A percentile compares a stretch with the other conserved stretches of the same genome.
phyloP scores from a whole-genome alignment of 23 tunicate species.

The Halocynthia roretzi region DNA sequence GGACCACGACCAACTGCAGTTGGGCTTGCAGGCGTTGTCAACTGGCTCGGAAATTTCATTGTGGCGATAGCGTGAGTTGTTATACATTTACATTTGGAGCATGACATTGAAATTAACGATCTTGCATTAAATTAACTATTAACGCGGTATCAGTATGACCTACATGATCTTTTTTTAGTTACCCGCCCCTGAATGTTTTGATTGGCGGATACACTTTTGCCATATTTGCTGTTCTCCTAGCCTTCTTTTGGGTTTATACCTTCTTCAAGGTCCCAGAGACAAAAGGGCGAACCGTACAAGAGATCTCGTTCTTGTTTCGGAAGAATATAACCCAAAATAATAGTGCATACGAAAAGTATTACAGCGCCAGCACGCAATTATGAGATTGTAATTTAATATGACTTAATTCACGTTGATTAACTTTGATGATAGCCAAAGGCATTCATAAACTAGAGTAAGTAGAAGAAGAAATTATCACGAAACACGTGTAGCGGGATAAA shows the following conservation, averaged over 20 bases:
- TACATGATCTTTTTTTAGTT: conserved; percentile 18
- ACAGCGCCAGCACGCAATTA: conserved; percentile 27
- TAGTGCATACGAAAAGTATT: conserved; percentile 13
- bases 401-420: too few species aligned
- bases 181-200: conserved; percentile 52
- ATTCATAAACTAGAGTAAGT: too few species aligned
- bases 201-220: conserved; percentile 89
- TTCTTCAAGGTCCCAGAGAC: conserved; percentile 93
- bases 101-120: neutral
- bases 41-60: conserved; percentile 87
- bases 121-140: too few species aligned
- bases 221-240: conserved; percentile 81
- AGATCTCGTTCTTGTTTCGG: conserved; percentile 60
- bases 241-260: conserved; percentile 58
- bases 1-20: conserved; percentile 78
- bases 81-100: neutral
- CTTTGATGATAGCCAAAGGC: too few species aligned
- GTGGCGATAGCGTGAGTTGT: conserved; percentile 76
- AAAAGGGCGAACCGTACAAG: conserved; percentile 68
- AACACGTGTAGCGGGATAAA: too few species aligned
- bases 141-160: neutral
- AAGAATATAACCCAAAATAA: neutral
- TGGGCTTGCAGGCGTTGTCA: conserved; percentile 74
- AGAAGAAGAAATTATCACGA: too few species aligned
- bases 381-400: neutral